Percentiles rank a stretch among this genome's conserved stretches.
Evolutionary conservation across 2,797 vertebrate species (phyloP).

Genomic region (Pseudochirops cupreus): DNA sequence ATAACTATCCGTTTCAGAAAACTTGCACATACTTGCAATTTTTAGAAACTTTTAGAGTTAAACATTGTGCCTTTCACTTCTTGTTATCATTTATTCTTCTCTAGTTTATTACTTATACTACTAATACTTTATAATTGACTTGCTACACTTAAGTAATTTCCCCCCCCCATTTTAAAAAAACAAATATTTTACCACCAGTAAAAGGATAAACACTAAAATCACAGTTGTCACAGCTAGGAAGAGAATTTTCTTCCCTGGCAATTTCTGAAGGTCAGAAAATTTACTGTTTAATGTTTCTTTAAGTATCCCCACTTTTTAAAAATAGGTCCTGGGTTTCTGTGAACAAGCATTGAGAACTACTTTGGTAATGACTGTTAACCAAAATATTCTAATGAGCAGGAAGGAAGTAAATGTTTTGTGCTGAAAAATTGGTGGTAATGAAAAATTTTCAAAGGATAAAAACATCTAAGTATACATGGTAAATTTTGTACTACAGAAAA

Average conservation of each 20-base stretch:
- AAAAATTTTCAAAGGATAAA: neutral
- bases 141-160: neutral
- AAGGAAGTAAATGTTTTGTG: neutral
- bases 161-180: neutral
- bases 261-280: neutral
- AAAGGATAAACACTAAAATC: neutral
- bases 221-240: neutral
- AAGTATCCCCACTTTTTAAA: neutral
- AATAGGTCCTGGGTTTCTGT: neutral
- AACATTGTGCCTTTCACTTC: neutral
- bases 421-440: neutral
- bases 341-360: neutral
- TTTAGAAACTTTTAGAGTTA: neutral
- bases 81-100: neutral
- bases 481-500: neutral
- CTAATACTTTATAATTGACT: neutral
- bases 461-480: neutral
- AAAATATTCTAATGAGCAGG: neutral
- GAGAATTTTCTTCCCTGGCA: neutral
- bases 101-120: neutral
- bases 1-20: neutral
- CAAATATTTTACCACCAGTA: neutral
- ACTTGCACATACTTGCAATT: neutral
- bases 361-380: neutral
- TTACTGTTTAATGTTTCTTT: neutral